Evolutionary conservation across 2,888 invertebrate species (phyloP), one percentile per base, ranked within the genome.

Genomic region (Margaritifera margaritifera): DNA sequence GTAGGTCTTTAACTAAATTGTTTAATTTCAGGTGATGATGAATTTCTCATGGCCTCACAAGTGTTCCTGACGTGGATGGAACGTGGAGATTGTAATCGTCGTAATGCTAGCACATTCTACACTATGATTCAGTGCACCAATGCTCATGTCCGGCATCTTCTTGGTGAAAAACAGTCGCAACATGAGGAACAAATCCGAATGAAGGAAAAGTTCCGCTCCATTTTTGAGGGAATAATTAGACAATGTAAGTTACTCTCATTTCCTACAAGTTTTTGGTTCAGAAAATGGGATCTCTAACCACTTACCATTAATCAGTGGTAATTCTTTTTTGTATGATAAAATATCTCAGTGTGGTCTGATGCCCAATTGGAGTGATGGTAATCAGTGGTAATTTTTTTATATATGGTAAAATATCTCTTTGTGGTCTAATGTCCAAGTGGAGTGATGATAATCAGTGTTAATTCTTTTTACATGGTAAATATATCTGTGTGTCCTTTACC

Each of bases 41-140:
- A 94, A 0, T 97, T 97, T 85, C 92, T 93, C 73, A 95, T 95
- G 87, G 95, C 95, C 25, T 94, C 96, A 0, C 93, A 94, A 92
- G 94, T 95, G 31, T 93, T 98, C 50, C 93, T 96, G 54, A 94
- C 95, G 0, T 98, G 98, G 98, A 89, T 98, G 80, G 97, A 98
- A 86, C 93, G 97, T 19, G 98, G 98, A 0, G 97, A 98, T 89
- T 97, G 97, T 88, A 95, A 93, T 61, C 97, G 97, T 89, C 93
- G 95, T 73, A 97, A 96, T 89, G 93, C 96, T 2, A 96, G 95
- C 87, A 94, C 94, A 57, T 98, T 98, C 90, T 98, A 98, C 90
- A 95, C 96, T 11, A 96, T 98, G 96, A 95, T 98, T 74, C 97
- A 98, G 91, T 85, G 84, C 62, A 96, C 96, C 0, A 97, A 98